Evolutionary conservation across 2,797 vertebrate species (phyloP).

Genomic region (Parotocinclus haroldoi): DNA sequence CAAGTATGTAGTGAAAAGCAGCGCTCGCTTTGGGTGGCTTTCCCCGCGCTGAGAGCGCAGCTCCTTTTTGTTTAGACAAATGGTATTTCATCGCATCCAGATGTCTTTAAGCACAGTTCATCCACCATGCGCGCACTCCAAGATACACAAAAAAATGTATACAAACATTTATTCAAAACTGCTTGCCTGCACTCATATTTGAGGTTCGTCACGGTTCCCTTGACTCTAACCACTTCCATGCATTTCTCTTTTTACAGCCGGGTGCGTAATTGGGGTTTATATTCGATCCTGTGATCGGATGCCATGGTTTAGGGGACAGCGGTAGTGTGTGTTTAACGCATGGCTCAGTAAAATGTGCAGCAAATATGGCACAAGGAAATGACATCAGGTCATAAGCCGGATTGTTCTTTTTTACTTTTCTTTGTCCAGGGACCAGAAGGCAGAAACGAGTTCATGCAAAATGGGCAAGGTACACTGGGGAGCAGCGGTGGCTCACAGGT

Average conservation of each 20-base stretch:
- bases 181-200: slow-evolving; percentile 72
- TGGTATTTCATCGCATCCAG: slow-evolving; percentile 79
- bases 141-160: slow-evolving; percentile 73
- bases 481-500: no score
- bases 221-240: slow-evolving; percentile 40
- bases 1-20: slow-evolving; percentile 63
- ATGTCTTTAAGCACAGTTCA: slow-evolving; percentile 78
- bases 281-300: no score
- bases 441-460: no score
- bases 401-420: slow-evolving; percentile 3
- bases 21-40: slow-evolving; percentile 70
- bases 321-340: slow-evolving; percentile 19
- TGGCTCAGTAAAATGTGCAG: slow-evolving; percentile 32
- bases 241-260: background rate
- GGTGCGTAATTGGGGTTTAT: no score
- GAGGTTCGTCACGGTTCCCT: slow-evolving; percentile 54
- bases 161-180: slow-evolving; percentile 77
- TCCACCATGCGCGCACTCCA: slow-evolving; percentile 64
- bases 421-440: slow-evolving; percentile 14
- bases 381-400: background rate
- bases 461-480: no score
- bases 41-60: slow-evolving; percentile 57
- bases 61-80: slow-evolving; percentile 77
- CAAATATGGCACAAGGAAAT: slow-evolving; percentile 2
- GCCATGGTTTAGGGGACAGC: no score